Evolutionary conservation across 2,888 invertebrate genomes (phyloP).

Genomic region (Morinoia aosen): DNA sequence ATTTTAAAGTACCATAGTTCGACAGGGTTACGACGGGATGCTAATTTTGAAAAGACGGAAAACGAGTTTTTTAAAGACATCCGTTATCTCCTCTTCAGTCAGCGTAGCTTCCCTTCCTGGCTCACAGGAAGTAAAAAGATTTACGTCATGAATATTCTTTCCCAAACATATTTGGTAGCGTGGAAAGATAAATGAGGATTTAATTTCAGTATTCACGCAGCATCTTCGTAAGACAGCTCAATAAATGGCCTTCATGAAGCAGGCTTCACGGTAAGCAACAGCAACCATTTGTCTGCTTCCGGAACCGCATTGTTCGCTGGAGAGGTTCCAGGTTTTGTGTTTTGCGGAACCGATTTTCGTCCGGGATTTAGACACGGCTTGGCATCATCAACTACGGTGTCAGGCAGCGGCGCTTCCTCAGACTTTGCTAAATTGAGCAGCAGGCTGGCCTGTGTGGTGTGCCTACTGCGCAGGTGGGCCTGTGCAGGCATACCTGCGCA

Average conservation of each 20-base stretch:
- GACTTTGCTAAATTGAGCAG: neutral
- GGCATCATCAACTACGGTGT: neutral
- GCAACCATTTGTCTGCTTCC: slow-evolving; percentile 20
- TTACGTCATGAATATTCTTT: neutral
- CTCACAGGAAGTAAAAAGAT: neutral
- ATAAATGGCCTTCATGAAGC: neutral
- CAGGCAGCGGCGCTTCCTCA: neutral
- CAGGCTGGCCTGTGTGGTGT: neutral
- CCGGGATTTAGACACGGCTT: neutral
- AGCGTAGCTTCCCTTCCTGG: neutral
- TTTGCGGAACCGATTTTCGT: neutral
- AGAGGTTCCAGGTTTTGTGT: slow-evolving; percentile 26
- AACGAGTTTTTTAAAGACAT: neutral
- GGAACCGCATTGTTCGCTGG: neutral
- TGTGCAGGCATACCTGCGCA: neutral
- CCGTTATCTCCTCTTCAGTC: neutral
- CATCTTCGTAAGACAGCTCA: neutral
- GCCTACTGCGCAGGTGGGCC: neutral
- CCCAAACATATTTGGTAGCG: neutral
- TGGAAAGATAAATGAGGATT: neutral
- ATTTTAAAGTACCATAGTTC: neutral
- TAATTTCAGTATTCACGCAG: neutral
- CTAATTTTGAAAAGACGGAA: neutral
- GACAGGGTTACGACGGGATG: neutral
- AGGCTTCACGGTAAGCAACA: neutral